Evolutionary conservation across 1,140 invertebrate species (phyloP).

Genomic region (Drosophila nannoptera): DNA sequence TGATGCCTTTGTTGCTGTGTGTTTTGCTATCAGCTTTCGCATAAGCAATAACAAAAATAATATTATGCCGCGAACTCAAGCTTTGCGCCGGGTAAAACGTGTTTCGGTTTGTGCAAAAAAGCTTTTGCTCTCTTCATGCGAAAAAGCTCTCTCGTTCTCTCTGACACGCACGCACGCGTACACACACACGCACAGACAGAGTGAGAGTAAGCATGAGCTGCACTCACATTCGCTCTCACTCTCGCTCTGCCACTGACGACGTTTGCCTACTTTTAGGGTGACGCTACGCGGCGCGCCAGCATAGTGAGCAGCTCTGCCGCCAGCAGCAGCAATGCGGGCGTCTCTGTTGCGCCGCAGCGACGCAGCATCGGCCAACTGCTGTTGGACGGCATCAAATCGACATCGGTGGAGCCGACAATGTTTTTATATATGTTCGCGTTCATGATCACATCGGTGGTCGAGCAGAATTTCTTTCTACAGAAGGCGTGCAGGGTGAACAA

Average conservation of each 20-base stretch:
- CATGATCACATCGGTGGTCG: constrained; percentile 88
- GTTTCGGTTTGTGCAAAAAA: neutral
- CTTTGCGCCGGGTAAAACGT: constrained; percentile 3
- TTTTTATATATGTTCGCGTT: constrained; percentile 90
- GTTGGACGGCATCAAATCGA: constrained; percentile 34
- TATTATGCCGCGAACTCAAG: neutral
- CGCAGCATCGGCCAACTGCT: constrained; percentile 18
- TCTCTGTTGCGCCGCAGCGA: neutral
- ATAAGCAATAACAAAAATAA: neutral
- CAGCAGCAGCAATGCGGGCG: neutral
- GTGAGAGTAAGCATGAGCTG: too few relatives aligned
- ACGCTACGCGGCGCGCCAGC: constrained; percentile 37
- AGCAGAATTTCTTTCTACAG: constrained; percentile 86
- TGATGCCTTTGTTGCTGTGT: neutral
- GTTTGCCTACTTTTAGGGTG: constrained; percentile 57
- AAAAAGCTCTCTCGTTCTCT: constrained; percentile 13
- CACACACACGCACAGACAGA: neutral
- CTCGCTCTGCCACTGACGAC: neutral
- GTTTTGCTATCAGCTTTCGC: neutral
- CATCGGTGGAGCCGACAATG: constrained; percentile 87
- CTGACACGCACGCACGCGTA: neutral
- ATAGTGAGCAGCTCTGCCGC: constrained; percentile 16
- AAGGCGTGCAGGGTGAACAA: constrained; percentile 87
- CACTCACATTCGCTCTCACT: neutral
- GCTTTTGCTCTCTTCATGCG: neutral